Percentiles rank a stretch among this genome's conserved stretches.
These are phyloP conservation scores for Acanthiza pusilla DNA, from an alignment of 2,797 vertebrate species.

Conservation along the genomic window DNA sequence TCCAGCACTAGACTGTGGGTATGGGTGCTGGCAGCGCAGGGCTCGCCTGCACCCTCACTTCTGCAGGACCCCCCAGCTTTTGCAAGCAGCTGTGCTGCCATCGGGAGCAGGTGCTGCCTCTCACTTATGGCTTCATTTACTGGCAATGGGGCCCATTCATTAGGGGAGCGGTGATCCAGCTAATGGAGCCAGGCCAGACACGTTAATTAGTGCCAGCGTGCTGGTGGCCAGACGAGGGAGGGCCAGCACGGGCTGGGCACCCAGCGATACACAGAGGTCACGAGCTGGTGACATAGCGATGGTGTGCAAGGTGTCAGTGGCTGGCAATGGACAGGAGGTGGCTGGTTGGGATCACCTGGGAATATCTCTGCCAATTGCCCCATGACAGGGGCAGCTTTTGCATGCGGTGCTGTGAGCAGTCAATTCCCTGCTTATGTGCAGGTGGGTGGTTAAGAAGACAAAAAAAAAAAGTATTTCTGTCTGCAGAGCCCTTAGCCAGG, in stretches of 20 bases:
- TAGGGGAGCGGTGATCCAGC: conserved; percentile 26
- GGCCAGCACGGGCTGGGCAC: neutral
- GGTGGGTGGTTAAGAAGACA: neutral
- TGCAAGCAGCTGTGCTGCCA: neutral
- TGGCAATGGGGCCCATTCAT: conserved; percentile 1
- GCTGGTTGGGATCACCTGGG: accelerated
- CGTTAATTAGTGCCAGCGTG: neutral
- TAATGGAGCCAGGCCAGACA: conserved; percentile 25
- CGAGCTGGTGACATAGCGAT: accelerated
- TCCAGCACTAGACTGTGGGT: neutral
- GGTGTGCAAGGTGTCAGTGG: neutral
- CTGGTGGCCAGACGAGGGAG: conserved; percentile 3
- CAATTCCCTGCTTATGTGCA: neutral
- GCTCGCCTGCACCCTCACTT: accelerated
- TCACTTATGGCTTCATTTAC: neutral
- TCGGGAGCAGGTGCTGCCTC: neutral
- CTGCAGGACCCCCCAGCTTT: neutral
- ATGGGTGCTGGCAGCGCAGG: neutral
- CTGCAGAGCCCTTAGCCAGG: neutral
- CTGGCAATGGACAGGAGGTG: neutral
- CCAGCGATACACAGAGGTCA: neutral
- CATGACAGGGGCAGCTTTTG: neutral
- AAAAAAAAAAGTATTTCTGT: neutral
- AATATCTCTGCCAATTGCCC: neutral
- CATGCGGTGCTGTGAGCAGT: accelerated